Evolutionary conservation across 2,888 invertebrate genomes (phyloP), one percentile per base, ranked within the genome.

Genomic region (Tetrapedia diversipes): DNA sequence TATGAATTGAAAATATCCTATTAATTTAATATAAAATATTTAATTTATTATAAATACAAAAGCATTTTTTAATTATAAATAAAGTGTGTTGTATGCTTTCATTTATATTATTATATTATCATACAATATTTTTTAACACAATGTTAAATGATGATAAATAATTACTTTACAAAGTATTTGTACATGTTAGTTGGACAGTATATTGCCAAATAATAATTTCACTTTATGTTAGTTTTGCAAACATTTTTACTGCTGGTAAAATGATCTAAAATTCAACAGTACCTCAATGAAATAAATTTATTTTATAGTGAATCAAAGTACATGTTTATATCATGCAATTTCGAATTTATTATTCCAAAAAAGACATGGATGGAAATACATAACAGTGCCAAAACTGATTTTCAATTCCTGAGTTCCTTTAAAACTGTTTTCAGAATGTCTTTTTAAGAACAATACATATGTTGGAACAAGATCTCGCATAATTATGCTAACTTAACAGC

Each of bases 401-500:
- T 82, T 83, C 82, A 85, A 86, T 86, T 86, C 80, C 82, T 81
- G 73, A 84, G 82, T 65, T 74, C 60, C 41, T 59, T 56, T 66
- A 27, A 34, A 80, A 53, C 68, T 34, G 34, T 78, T 60, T 67
- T 22, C 24, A 47, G 32, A 56, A 59, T 67, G 74, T 65, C 68
- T 54, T 67, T 67, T 79, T 43, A 51, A 72, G 77, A 76, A 81
- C 65, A 65, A 79, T 69, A n/a, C n/a, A 61, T 60, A 60, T 73
- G 59, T 59, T 65, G 41, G 74, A 59, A 65, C 54, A 65, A 59
- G 74, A 75, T 83, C 68, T 68, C 54, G 63, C 61, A 73, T 77
- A 68, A 82, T 86, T 87, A 86, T 81, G 76, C 86, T 86, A 86
- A 84, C 86, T 88, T 86, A 88, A 86, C 56, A 71, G 63, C 86